Evolutionary conservation across 2,113 vertebrate genomes (phyloP).

Genomic region (Lota lota): DNA sequence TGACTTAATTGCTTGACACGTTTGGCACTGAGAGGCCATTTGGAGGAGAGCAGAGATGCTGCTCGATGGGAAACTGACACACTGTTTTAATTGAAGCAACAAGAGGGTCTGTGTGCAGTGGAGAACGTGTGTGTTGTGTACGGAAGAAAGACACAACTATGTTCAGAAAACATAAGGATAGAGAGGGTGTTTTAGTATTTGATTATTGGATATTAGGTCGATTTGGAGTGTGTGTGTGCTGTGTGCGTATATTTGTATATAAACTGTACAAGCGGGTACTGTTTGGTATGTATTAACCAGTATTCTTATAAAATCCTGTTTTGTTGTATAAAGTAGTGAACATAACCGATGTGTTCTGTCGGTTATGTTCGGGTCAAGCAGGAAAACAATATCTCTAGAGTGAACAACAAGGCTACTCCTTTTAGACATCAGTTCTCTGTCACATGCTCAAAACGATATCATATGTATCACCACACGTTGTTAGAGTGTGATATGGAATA

Average conservation of each 20-base stretch:
- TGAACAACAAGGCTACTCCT: too few species aligned
- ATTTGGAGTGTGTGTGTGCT: conserved; percentile 1
- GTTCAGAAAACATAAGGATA: neutral
- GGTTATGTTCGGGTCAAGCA: too few species aligned
- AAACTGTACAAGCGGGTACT: too few species aligned
- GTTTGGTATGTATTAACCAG: too few species aligned
- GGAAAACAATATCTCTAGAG: too few species aligned
- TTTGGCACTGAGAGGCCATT: conserved; percentile 63
- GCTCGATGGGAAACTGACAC: conserved; percentile 66
- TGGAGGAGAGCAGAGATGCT: conserved; percentile 53
- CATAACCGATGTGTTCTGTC: too few species aligned
- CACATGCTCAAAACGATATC: too few species aligned
- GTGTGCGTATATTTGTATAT: neutral
- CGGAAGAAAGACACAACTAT: neutral
- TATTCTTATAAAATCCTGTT: too few species aligned
- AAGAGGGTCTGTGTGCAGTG: conserved; percentile 21
- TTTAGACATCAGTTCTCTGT: too few species aligned
- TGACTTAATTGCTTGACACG: conserved; percentile 70
- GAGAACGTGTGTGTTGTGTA: conserved; percentile 15
- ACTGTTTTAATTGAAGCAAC: conserved; percentile 59
- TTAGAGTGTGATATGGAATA: too few species aligned
- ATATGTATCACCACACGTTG: too few species aligned
- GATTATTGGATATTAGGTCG: neutral
- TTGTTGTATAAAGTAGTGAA: too few species aligned
- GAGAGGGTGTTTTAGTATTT: neutral